phyloP scores from a whole-genome alignment of 2,888 invertebrate genomes.

The Cheilosia variabilis region DNA sequence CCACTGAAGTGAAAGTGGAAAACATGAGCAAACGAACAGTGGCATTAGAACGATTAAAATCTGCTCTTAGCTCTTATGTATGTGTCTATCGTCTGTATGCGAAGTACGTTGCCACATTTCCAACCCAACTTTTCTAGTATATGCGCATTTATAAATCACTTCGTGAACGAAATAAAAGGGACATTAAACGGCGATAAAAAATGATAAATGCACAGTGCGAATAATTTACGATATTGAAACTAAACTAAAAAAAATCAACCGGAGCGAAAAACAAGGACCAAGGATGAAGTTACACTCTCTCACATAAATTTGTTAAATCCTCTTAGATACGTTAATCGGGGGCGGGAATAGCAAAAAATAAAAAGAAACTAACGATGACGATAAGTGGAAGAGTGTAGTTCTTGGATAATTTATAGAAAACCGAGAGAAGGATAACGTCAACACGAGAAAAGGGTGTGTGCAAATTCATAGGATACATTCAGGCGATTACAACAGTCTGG shows the following conservation, averaged over 20 bases:
- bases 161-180: slow-evolving; percentile 70
- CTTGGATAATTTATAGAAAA: slow-evolving; percentile 59
- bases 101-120: not conserved
- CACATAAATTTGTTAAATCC: slow-evolving; percentile 53
- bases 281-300: slow-evolving; percentile 33
- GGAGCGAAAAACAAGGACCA: slow-evolving; percentile 18
- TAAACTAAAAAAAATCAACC: slow-evolving; percentile 24
- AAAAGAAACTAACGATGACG: slow-evolving; percentile 8
- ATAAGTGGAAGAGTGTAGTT: slow-evolving; percentile 58
- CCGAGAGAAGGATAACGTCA: slow-evolving; percentile 31
- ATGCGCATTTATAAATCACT: slow-evolving; percentile 69
- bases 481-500: slow-evolving; percentile 53
- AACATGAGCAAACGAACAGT: slow-evolving; percentile 23
- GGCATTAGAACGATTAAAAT: slow-evolving; percentile 72
- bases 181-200: slow-evolving; percentile 75
- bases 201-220: slow-evolving; percentile 72
- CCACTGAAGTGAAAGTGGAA: slow-evolving; percentile 47
- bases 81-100: slow-evolving; percentile 22
- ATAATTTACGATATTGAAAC: slow-evolving; percentile 69
- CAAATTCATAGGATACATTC: slow-evolving; percentile 46
- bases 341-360: slow-evolving; percentile 3
- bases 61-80: slow-evolving; percentile 35
- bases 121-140: not conserved
- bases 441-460: slow-evolving; percentile 24
- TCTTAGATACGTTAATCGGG: slow-evolving; percentile 48